Percentiles rank a stretch among this genome's conserved stretches.
Conservation (phyloP, 2,797 vertebrate species). For the Apodemus agrarius region DNA sequence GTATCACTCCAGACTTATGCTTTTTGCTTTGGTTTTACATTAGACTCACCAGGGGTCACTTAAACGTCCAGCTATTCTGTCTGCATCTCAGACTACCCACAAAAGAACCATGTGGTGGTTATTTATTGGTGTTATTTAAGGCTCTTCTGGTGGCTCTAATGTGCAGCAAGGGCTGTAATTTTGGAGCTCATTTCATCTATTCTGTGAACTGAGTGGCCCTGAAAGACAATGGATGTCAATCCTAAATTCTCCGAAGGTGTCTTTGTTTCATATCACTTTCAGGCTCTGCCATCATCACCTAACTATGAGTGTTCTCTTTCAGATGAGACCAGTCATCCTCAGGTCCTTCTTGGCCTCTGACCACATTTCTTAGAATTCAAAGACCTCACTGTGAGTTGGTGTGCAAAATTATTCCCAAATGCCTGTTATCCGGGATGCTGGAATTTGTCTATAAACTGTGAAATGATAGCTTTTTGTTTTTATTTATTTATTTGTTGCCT, state of each 20-base stretch:
- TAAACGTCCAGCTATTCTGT: background rate
- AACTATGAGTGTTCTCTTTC: background rate
- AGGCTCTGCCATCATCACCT: background rate
- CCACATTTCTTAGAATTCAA: slow-evolving; percentile 6
- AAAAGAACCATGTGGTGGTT: background rate
- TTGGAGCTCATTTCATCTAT: background rate
- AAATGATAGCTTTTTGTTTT: background rate
- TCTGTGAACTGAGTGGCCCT: background rate
- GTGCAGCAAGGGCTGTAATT: background rate
- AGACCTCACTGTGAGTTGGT: background rate
- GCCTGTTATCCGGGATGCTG: slow-evolving; percentile 3
- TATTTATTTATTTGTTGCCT: background rate
- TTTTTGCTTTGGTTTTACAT: background rate
- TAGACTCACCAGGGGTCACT: background rate
- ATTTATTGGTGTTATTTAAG: slow-evolving; percentile 4
- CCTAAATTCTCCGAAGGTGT: background rate
- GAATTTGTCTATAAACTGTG: background rate
- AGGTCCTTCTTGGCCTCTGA: background rate
- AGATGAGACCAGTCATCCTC: background rate
- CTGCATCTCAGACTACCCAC: background rate
- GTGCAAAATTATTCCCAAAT: background rate
- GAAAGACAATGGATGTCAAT: background rate
- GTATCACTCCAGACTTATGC: background rate
- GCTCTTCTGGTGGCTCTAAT: background rate
- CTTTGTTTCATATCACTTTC: background rate